Evolutionary conservation across 1,140 invertebrate genomes (phyloP).

Genomic region (Diorhabda sublineata): DNA sequence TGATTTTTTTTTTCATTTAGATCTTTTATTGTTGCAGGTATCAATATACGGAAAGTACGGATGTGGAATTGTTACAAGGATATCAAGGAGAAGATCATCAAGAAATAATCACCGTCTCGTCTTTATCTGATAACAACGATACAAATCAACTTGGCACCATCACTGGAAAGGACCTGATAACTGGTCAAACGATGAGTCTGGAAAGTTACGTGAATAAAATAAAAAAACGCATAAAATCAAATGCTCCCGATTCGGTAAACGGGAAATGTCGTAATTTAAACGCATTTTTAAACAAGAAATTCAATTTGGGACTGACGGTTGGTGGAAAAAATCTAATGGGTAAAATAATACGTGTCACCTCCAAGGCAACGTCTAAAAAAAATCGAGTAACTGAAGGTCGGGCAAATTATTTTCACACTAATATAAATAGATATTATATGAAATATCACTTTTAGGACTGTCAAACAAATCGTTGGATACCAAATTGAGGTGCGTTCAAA

Average conservation of each 20-base stretch:
- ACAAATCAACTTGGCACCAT: conserved; percentile 22
- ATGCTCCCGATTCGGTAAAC: conserved; percentile 1
- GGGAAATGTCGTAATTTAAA: conserved; percentile 17
- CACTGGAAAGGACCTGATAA: conserved; percentile 30
- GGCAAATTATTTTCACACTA: neutral
- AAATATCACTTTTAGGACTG: neutral
- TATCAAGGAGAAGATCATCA: conserved; percentile 8
- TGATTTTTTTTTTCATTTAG: no score
- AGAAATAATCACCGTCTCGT: neutral
- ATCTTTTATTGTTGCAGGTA: no score
- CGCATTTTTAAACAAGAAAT: conserved; percentile 32
- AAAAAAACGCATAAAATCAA: conserved; percentile 11
- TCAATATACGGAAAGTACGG: neutral
- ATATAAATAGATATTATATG: neutral
- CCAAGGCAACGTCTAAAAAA: neutral
- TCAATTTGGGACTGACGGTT: conserved; percentile 28
- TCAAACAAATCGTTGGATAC: neutral
- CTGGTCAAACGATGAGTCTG: conserved; percentile 31
- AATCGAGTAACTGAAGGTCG: neutral
- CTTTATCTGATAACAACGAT: conserved; percentile 4
- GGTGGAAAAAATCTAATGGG: conserved; percentile 31
- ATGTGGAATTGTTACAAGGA: conserved; percentile 21
- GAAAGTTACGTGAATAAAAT: conserved; percentile 31
- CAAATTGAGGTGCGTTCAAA: neutral
- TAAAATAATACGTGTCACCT: conserved; percentile 32